Evolutionary conservation across 1,140 invertebrate species (phyloP).

Genomic region (Drosophila orosa): DNA sequence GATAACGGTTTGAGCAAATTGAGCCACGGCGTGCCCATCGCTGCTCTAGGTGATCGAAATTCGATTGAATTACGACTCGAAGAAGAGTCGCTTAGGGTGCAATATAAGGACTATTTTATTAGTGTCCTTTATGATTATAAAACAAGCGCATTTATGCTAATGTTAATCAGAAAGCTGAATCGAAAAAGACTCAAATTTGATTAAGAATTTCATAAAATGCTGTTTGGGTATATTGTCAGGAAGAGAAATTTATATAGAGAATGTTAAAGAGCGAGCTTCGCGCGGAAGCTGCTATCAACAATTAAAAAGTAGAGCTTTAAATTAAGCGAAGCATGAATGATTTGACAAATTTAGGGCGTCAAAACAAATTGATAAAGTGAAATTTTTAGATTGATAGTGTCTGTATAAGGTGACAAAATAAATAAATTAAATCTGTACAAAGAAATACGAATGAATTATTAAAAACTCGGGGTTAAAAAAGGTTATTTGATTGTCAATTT

Average conservation of each 20-base stretch:
- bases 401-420: neutral
- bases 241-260: neutral
- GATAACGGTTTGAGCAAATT: too few relatives aligned
- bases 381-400: neutral
- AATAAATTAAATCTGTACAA: neutral
- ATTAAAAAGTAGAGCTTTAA: constrained; percentile 40
- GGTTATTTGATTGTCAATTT: neutral
- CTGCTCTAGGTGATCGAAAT: too few relatives aligned
- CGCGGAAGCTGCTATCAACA: constrained; percentile 41
- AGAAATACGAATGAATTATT: neutral
- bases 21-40: too few relatives aligned
- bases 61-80: too few relatives aligned
- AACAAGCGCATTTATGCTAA: too few relatives aligned
- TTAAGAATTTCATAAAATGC: too few relatives aligned
- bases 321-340: constrained; percentile 49
- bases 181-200: too few relatives aligned
- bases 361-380: constrained; percentile 5
- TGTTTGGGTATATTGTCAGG: neutral
- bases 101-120: too few relatives aligned
- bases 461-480: too few relatives aligned
- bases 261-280: constrained; percentile 23
- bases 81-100: too few relatives aligned
- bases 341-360: constrained; percentile 1
- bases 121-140: too few relatives aligned
- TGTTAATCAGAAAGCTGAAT: too few relatives aligned